Evolutionary conservation across 2,113 vertebrate genomes (phyloP).

Genomic region (Stegastes partitus): DNA sequence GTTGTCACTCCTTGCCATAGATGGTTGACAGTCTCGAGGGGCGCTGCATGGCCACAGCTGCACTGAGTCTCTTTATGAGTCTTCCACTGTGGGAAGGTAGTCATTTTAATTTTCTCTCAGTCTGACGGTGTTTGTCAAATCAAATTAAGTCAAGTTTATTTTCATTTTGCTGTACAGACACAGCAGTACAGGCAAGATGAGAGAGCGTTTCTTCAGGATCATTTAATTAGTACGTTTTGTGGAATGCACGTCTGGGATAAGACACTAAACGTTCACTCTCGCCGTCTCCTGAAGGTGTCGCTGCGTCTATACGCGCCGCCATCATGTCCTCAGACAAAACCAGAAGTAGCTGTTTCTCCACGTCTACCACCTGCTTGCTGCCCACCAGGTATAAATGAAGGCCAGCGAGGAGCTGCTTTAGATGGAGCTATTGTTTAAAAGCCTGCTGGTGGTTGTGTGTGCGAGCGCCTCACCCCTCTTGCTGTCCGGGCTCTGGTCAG

Average conservation of each 20-base stretch:
- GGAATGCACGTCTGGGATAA: too few species aligned
- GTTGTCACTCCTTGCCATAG: background rate
- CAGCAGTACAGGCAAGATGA: too few species aligned
- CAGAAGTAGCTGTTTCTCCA: constrained; percentile 24
- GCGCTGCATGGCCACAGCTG: constrained; percentile 29
- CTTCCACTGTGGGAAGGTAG: background rate
- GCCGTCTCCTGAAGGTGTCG: too few species aligned
- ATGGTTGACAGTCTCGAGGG: constrained; percentile 4
- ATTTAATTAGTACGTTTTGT: too few species aligned
- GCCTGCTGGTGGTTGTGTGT: background rate
- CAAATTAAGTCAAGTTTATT: too few species aligned
- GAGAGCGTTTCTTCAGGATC: too few species aligned
- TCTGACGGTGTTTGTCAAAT: background rate
- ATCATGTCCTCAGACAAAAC: constrained; percentile 26
- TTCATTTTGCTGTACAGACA: too few species aligned
- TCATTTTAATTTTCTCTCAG: constrained; percentile 1
- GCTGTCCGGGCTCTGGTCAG: constrained; percentile 91
- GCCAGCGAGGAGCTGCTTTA: too few species aligned
- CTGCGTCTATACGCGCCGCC: too few species aligned
- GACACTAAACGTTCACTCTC: too few species aligned
- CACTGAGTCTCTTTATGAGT: background rate
- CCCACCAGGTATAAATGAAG: too few species aligned
- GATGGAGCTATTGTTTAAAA: background rate
- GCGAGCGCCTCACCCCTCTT: constrained; percentile 73
- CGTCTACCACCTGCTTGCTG: constrained; percentile 12